These are phyloP conservation scores for Hemicrepidius hirtus DNA, from an alignment of 2,888 invertebrate species.

Conservation along the genomic window DNA sequence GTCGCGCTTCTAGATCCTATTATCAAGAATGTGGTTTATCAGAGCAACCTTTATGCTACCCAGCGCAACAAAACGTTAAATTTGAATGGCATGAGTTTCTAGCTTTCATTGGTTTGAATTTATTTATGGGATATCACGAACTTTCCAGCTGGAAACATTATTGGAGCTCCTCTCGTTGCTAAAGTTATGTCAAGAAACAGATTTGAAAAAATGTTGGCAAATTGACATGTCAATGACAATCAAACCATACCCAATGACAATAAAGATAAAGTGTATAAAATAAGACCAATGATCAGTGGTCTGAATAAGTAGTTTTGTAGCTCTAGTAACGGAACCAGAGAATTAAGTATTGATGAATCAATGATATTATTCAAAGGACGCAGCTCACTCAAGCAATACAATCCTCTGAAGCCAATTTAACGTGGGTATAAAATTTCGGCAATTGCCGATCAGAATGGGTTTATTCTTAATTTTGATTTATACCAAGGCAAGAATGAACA, in stretches of 20 bases:
- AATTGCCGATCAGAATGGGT: too few species aligned
- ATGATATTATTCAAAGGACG: slow-evolving; percentile 56
- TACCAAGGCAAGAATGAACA: too few species aligned
- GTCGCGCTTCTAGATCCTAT: too few species aligned
- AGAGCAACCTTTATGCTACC: too few species aligned
- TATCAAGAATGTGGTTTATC: too few species aligned
- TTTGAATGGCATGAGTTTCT: slow-evolving; percentile 30
- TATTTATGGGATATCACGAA: too few species aligned
- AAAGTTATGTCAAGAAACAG: slow-evolving; percentile 22
- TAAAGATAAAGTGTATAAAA: slow-evolving; percentile 20
- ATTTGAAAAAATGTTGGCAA: slow-evolving; percentile 42
- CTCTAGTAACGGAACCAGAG: slow-evolving; percentile 39
- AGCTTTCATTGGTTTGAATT: slow-evolving; percentile 33
- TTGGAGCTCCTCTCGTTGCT: slow-evolving; percentile 22
- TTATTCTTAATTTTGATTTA: too few species aligned
- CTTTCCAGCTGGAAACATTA: slow-evolving; percentile 2
- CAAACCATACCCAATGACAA: not conserved
- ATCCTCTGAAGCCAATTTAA: slow-evolving; percentile 27
- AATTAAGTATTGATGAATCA: slow-evolving; percentile 47
- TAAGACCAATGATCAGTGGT: slow-evolving; percentile 43
- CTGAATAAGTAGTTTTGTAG: slow-evolving; percentile 28
- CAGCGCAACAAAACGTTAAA: too few species aligned
- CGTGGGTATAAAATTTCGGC: slow-evolving; percentile 40
- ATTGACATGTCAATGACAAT: slow-evolving; percentile 23
- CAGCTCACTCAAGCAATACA: slow-evolving; percentile 44